Evolutionary conservation across 2,113 vertebrate species (phyloP).

Genomic region (Circaetus gallicus): DNA sequence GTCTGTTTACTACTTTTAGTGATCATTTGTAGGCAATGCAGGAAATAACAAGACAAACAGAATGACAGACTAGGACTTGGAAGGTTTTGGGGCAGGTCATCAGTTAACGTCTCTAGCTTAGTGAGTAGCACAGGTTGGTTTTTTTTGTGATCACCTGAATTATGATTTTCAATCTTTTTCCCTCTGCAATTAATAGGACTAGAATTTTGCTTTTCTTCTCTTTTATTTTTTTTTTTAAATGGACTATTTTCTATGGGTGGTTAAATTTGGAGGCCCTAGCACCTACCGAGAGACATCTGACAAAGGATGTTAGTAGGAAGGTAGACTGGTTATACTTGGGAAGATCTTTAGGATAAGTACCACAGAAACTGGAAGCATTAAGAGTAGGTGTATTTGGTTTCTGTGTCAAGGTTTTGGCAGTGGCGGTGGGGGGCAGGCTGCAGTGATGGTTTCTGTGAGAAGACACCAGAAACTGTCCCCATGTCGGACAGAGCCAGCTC

Average conservation of each 20-base stretch:
- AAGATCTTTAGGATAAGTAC: neutral
- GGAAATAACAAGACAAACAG: neutral
- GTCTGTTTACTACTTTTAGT: neutral
- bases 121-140: neutral
- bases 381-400: neutral
- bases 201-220: neutral
- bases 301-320: neutral
- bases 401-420: neutral
- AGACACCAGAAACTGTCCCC: neutral
- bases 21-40: neutral
- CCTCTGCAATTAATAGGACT: neutral
- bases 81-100: neutral
- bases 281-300: neutral
- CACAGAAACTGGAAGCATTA: neutral
- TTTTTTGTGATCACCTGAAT: neutral
- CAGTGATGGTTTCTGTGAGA: neutral
- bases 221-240: neutral
- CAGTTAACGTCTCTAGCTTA: neutral
- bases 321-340: neutral
- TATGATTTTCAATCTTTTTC: neutral
- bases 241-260: neutral
- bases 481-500: neutral
- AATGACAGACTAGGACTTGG: neutral
- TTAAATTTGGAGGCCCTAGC: neutral
- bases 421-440: accelerated